Base-by-base conservation (phyloP, 2,113 vertebrate genomes). In the Macaca nemestrina region DNA sequence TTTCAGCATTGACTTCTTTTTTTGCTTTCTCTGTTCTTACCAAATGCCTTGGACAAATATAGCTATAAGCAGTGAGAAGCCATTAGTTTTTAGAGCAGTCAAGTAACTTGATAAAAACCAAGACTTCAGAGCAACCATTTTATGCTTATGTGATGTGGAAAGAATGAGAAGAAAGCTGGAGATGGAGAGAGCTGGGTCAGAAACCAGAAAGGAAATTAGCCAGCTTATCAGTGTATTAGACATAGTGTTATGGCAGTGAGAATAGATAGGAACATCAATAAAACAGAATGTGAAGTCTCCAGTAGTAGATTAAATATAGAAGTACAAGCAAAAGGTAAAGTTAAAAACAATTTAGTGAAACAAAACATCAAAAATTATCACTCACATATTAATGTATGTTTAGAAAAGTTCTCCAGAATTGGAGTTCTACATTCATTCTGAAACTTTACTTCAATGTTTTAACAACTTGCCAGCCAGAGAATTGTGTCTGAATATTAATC, bases 41-140 rank as follows among this genome's bases (percentile, higher is more conserved):
- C 6, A 13, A 59, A 35, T 78, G n/a, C 16, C 32, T 80, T 92
- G 3, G n/a, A 79, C 14, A 61, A 92, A 43, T 43, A 50, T 6
- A 85, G n/a, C 17, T 84, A 2, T n/a, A 73, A 13, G 4, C 64
- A 90, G 7, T 70, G 75, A 76, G 22, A 80, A 76, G 18, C 14
- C 55, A 57, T 43, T 81, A n/a, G n/a, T 55, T 88, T 87, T 72
- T 95, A 55, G 8, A 80, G 27, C 4, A 82, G n/a, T 72, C 16
- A 25, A 90, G 30, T 50, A 38, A 80, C 20, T 73, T 85, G 50
- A 72, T 85, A 93, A 94, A 88, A 88, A 85, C 38, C 50, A 23
- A 40, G 22, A 91, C 45, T 93, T 88, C 32, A 81, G 35, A 95
- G 14, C 30, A 86, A 94, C 92, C 88, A 38, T 79, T 82, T 92